Base-by-base conservation (phyloP, 2,888 invertebrate species). In the Pseudococcus viburni region DNA sequence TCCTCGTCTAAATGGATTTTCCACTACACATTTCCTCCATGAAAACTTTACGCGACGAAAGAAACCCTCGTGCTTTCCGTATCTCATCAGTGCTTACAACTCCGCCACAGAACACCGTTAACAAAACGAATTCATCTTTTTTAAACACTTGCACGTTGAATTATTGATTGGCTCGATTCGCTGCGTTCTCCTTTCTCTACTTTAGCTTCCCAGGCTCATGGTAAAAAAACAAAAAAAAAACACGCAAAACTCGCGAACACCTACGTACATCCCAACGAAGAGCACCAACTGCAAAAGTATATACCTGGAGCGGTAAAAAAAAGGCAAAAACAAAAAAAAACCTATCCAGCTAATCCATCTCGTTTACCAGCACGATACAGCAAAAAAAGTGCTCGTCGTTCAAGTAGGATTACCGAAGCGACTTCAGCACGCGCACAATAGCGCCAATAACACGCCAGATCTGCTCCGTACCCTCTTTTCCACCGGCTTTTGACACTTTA, bases 61-160 rank as follows among this genome's bases (percentile, higher is more conserved):
- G 51, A 3, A n/a, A 55, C 17, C 17, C 55, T 55, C 55, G 4
- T 64, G 59, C 59, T 6, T 64, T 19, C 19, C 19, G n/a, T n/a
- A 64, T 22, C 19, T 64, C 64, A 64, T 22, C 22, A 8, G 19
- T 59, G 3, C n/a, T n/a, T n/a, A 59, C 2, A 5, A 19, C 59
- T 19, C n/a, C 59, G 11, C 12, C n/a, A 64, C 6, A 6, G 42
- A 42, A 42, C 42, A 42, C 42, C 64, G 64, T 8, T 64, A 22
- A 64, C 64, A 64, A 64, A 42, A 77, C 17, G 77, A 77, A 77
- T 77, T 77, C 77, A 77, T 77, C 77, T 83, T 46, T 83, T 46
- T 46, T 83, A 83, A 83, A 83, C 42, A 46, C 33, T 83, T 19
- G 19, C 42, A 33, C 80, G 80, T 83, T 83, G 80, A 83, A 83